Conservation (phyloP, 2,113 vertebrate genomes). For the Prionailurus viverrinus region DNA sequence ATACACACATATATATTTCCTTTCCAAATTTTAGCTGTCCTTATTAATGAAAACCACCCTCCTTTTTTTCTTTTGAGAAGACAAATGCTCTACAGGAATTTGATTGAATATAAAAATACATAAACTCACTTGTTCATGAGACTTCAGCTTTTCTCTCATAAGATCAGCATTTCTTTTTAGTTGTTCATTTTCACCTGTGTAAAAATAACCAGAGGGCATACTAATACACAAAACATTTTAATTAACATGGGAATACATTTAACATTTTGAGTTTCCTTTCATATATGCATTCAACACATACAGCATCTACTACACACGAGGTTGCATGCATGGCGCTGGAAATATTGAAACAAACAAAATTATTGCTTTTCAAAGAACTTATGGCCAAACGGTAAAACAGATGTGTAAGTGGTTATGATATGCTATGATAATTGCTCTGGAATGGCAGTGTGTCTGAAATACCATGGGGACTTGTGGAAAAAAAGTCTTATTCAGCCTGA, state of each 20-base stretch:
- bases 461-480: background rate
- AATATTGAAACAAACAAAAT: background rate
- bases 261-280: background rate
- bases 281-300: background rate
- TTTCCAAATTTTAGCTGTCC: background rate
- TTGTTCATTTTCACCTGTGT: constrained; percentile 88
- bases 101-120: background rate
- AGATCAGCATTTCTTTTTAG: constrained; percentile 83
- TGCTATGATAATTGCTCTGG: background rate
- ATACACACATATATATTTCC: background rate
- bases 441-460: background rate
- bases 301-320: background rate
- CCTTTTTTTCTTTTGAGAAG: background rate
- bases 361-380: background rate
- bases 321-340: background rate
- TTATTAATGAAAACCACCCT: constrained; percentile 31
- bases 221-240: background rate
- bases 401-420: background rate
- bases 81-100: constrained; percentile 22
- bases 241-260: background rate
- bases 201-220: constrained; percentile 65
- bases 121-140: constrained; percentile 85
- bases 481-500: background rate
- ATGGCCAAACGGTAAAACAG: background rate
- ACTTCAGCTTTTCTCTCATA: constrained; percentile 86